A percentile compares a stretch with the other conserved stretches of the same genome.
phyloP scores from a whole-genome alignment of 2,113 vertebrate species.

The Monarcha castaneiventris region DNA sequence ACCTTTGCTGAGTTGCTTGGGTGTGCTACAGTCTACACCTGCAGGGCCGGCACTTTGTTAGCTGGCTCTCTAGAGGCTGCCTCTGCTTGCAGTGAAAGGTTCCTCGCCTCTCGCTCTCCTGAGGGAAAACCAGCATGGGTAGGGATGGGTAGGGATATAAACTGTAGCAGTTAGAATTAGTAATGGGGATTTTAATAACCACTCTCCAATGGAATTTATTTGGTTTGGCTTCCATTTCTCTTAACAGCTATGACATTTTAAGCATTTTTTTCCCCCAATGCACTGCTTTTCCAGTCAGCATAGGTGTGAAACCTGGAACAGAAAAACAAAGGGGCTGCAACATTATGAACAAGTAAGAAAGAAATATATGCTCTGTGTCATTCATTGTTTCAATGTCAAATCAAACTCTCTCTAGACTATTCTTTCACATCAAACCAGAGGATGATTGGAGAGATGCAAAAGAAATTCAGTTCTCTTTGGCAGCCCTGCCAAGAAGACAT shows the following conservation, averaged over 20 bases:
- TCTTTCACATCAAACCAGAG: not conserved
- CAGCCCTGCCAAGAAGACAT: not conserved
- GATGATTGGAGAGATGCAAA: not conserved
- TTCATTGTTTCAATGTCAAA: not conserved
- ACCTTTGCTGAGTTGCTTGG: not conserved
- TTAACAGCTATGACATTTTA: not conserved
- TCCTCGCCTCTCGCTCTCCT: not conserved
- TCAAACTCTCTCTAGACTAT: not conserved
- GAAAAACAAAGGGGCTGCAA: not conserved
- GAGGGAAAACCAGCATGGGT: not conserved
- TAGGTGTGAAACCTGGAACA: not conserved
- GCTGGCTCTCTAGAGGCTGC: not conserved
- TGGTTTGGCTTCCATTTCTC: not conserved
- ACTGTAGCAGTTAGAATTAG: not conserved
- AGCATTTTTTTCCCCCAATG: fast-evolving
- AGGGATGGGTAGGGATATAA: too few relatives aligned
- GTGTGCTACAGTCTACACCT: not conserved
- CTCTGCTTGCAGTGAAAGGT: not conserved
- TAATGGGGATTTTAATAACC: not conserved
- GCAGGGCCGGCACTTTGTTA: not conserved
- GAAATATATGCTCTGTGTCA: not conserved
- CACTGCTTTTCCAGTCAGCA: not conserved
- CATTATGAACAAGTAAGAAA: not conserved
- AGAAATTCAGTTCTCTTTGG: fast-evolving
- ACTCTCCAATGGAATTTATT: not conserved